phyloP scores from a whole-genome alignment of 2,113 vertebrate genomes.

The Mixornis gularis region DNA sequence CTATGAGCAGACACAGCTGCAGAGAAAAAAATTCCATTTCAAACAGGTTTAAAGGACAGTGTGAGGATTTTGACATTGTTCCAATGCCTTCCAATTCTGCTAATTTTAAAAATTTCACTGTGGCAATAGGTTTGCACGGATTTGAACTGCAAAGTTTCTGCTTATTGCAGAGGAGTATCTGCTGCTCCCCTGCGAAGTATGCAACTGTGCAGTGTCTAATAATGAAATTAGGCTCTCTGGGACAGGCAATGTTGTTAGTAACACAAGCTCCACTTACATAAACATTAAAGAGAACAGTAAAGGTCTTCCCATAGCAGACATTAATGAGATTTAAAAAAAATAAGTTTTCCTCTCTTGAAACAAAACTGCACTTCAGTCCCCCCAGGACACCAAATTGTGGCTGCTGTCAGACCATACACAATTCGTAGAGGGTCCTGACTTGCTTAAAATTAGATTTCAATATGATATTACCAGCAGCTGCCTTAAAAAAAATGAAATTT shows the following conservation, averaged over 20 bases:
- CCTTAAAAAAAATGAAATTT: neutral
- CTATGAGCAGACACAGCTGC: neutral
- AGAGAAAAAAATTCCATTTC: neutral
- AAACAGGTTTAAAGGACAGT: neutral
- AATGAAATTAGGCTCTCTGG: neutral
- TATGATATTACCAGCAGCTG: neutral
- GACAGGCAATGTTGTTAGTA: neutral
- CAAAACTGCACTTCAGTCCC: neutral
- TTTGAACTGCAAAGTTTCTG: neutral
- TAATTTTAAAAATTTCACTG: neutral
- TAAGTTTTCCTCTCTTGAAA: neutral
- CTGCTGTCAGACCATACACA: neutral
- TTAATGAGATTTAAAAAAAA: accelerated
- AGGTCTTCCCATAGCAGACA: neutral
- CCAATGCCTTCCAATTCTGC: neutral
- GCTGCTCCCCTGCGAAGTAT: neutral
- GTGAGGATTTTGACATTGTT: neutral
- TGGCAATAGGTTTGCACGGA: neutral
- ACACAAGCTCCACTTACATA: neutral
- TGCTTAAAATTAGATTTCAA: neutral
- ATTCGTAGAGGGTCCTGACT: neutral
- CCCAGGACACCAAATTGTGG: neutral
- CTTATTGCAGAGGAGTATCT: neutral
- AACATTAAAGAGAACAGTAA: neutral
- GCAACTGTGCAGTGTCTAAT: neutral